These are phyloP conservation scores for Leptonema lineaticorne DNA, from an alignment of 1,140 invertebrate species.

Conservation along the genomic window DNA sequence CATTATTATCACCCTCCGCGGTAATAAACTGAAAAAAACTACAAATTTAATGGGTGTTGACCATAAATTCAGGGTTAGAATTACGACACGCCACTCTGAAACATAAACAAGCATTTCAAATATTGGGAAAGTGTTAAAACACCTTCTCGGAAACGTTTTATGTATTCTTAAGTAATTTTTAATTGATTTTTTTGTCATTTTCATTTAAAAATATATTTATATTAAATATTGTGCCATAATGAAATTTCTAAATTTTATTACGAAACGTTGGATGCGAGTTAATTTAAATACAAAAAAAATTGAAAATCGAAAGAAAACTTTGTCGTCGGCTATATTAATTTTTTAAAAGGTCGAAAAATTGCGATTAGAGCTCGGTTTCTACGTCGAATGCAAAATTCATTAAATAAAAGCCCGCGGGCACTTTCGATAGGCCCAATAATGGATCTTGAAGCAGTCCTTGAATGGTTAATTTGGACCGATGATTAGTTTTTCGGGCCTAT, in stretches of 20 bases:
- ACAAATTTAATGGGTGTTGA: constrained; percentile 21
- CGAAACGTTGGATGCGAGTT: too few species aligned
- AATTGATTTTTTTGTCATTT: too few species aligned
- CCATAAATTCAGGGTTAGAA: constrained; percentile 3
- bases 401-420: constrained; percentile 18
- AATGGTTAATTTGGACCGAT: constrained; percentile 33
- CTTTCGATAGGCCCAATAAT: constrained; percentile 29
- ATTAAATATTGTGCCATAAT: background rate
- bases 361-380: background rate
- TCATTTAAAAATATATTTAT: background rate
- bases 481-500: constrained; percentile 36
- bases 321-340: background rate
- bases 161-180: too few species aligned
- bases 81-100: constrained; percentile 16
- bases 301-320: background rate
- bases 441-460: constrained; percentile 24
- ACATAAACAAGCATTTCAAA: constrained; percentile 10
- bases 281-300: too few species aligned
- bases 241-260: background rate
- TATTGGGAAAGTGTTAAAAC: too few species aligned
- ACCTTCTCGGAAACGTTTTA: too few species aligned
- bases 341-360: background rate
- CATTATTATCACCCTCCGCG: background rate
- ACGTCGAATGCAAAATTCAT: constrained; percentile 15
- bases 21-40: constrained; percentile 23